These are phyloP conservation scores for Drepana falcataria DNA, from an alignment of 2,888 invertebrate species.

Conservation along the genomic window DNA sequence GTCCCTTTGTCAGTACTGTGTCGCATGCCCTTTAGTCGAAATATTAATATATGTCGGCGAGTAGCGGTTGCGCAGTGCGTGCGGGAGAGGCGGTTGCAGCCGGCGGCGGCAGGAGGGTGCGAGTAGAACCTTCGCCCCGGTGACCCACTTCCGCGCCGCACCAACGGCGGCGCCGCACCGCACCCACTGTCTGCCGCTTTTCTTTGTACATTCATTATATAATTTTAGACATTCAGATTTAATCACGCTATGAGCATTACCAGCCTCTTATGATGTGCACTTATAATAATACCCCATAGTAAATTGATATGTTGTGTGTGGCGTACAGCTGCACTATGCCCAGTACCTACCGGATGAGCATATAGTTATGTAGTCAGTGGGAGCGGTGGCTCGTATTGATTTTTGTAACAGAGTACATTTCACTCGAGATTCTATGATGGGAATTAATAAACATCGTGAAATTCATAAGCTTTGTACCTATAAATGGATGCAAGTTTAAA, in stretches of 20 bases:
- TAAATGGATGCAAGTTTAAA: no score
- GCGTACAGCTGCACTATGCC: no score
- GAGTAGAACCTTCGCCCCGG: slow-evolving; percentile 51
- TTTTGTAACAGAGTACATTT: no score
- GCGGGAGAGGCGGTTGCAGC: slow-evolving; percentile 22
- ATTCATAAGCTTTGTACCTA: no score
- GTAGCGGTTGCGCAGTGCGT: slow-evolving; percentile 36
- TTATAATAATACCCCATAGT: neutral
- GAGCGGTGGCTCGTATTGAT: no score
- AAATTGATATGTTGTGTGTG: no score
- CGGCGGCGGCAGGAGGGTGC: slow-evolving; percentile 12
- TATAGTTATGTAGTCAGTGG: no score
- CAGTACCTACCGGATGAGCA: no score
- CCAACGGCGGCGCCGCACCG: slow-evolving; percentile 27
- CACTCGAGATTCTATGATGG: no score
- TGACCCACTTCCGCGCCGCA: slow-evolving; percentile 55
- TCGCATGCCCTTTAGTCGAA: slow-evolving; percentile 13
- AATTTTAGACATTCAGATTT: neutral
- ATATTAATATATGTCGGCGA: slow-evolving; percentile 6
- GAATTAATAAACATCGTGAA: no score
- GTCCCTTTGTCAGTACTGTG: slow-evolving; percentile 31
- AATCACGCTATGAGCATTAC: neutral
- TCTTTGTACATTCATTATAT: neutral
- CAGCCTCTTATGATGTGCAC: slow-evolving; percentile 15
- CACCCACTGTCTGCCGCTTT: slow-evolving; percentile 23